Evolutionary conservation across 2,797 vertebrate species (phyloP).

Genomic region (Gastrophryne carolinensis): DNA sequence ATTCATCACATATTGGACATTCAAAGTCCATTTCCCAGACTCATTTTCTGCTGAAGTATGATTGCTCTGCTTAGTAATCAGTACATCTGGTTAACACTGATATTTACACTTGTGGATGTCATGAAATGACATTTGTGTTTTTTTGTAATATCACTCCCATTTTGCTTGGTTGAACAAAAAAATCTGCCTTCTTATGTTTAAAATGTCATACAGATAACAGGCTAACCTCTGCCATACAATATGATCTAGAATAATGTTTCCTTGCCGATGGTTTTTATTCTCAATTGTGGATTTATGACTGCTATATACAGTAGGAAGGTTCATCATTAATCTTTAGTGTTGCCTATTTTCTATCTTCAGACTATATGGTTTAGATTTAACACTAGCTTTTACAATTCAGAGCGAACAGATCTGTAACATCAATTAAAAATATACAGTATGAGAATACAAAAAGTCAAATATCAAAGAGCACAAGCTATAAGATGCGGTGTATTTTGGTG

Average conservation of each 20-base stretch:
- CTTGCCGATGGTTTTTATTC: slow-evolving; percentile 29
- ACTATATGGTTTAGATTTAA: slow-evolving; percentile 18
- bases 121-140: slow-evolving; percentile 33
- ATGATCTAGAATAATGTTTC: slow-evolving; percentile 29
- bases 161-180: slow-evolving; percentile 19
- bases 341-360: slow-evolving; percentile 33
- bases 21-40: neutral
- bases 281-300: slow-evolving; percentile 15
- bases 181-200: slow-evolving; percentile 28
- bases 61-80: neutral
- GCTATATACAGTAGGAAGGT: slow-evolving; percentile 7
- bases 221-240: slow-evolving; percentile 19
- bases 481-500: too few species aligned
- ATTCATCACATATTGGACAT: too few species aligned
- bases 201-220: slow-evolving; percentile 39
- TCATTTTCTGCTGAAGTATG: neutral
- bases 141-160: slow-evolving; percentile 14
- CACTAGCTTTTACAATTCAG: neutral
- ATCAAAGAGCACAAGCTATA: slow-evolving; percentile 15
- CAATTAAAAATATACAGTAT: slow-evolving; percentile 20
- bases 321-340: slow-evolving; percentile 14
- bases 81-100: slow-evolving; percentile 3
- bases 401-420: slow-evolving; percentile 18
- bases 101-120: slow-evolving; percentile 18
- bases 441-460: slow-evolving; percentile 32